These are phyloP conservation scores for Hirtodrosophila trivittata DNA, from an alignment of 2,888 invertebrate species.

Conservation along the genomic window DNA sequence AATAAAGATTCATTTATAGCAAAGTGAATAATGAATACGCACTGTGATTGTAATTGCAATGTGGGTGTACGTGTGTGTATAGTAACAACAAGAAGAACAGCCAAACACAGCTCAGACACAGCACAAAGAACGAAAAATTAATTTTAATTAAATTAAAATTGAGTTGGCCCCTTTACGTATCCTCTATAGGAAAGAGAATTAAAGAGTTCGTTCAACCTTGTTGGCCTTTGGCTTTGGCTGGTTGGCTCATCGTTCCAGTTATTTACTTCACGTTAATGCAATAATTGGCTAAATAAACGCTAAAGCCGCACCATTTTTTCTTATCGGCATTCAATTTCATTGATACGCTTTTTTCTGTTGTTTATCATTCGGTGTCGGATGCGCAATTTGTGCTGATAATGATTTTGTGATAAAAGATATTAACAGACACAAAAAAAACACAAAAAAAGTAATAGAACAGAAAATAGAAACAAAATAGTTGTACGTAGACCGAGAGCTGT, in stretches of 20 bases:
- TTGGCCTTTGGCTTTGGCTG: conserved; percentile 23
- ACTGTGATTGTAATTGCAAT: conserved; percentile 3
- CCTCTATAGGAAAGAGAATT: not conserved
- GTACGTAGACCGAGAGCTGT: conserved; percentile 16
- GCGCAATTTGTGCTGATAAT: conserved; percentile 65
- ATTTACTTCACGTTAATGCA: conserved; percentile 39
- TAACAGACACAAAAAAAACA: conserved; percentile 6
- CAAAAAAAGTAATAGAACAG: conserved; percentile 20
- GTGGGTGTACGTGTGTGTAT: conserved; percentile 24
- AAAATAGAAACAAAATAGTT: conserved; percentile 18
- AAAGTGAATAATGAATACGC: conserved; percentile 43
- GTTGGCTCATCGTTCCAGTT: conserved; percentile 23
- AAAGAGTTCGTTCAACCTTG: conserved; percentile 49
- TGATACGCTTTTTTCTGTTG: conserved; percentile 49
- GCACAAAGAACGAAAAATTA: conserved; percentile 20
- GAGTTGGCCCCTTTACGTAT: conserved; percentile 28
- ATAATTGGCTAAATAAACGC: conserved; percentile 48
- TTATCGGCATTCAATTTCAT: conserved; percentile 59
- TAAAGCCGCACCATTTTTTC: conserved; percentile 24
- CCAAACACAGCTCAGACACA: conserved; percentile 5
- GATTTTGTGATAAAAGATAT: conserved; percentile 35
- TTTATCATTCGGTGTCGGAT: conserved; percentile 60
- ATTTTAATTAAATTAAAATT: conserved; percentile 62
- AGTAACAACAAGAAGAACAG: conserved; percentile 16
- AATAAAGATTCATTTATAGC: conserved; percentile 40